These are phyloP conservation scores for Artibeus lituratus DNA, from an alignment of 2,797 vertebrate genomes.

Conservation along the genomic window DNA sequence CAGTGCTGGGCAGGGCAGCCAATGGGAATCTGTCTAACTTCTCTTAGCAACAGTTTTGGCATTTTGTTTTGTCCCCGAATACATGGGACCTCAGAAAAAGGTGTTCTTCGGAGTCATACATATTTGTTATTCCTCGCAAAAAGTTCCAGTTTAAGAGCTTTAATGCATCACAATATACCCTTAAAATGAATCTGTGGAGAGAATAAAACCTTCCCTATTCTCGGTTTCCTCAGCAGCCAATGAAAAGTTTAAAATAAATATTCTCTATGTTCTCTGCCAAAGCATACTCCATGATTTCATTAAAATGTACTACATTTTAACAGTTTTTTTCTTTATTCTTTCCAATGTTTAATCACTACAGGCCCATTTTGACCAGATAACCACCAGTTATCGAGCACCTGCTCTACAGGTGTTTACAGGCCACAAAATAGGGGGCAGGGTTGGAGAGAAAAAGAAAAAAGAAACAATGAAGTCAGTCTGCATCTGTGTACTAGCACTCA, in stretches of 20 bases:
- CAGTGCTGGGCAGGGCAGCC: not conserved
- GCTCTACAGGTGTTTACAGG: not conserved
- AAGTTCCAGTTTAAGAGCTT: not conserved
- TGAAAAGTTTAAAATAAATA: not conserved
- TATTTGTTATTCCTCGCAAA: not conserved
- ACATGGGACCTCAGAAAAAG: not conserved
- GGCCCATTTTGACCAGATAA: not conserved
- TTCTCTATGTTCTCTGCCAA: not conserved
- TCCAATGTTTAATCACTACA: not conserved
- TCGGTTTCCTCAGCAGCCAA: not conserved
- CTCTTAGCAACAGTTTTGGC: not conserved
- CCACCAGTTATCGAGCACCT: not conserved
- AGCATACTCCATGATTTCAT: not conserved
- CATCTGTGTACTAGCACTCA: rapidly evolving
- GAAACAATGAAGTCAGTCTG: too few species aligned
- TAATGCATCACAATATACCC: not conserved
- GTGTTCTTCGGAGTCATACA: not conserved
- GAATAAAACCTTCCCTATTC: not conserved
- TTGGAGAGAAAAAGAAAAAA: too few species aligned
- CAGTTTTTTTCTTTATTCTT: not conserved
- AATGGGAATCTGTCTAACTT: not conserved
- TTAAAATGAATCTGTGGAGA: not conserved
- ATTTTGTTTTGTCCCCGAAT: not conserved
- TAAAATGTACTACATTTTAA: not conserved
- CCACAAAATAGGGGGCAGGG: not conserved